These are phyloP conservation scores for Elegia similella DNA, from an alignment of 2,888 invertebrate species.

Conservation along the genomic window DNA sequence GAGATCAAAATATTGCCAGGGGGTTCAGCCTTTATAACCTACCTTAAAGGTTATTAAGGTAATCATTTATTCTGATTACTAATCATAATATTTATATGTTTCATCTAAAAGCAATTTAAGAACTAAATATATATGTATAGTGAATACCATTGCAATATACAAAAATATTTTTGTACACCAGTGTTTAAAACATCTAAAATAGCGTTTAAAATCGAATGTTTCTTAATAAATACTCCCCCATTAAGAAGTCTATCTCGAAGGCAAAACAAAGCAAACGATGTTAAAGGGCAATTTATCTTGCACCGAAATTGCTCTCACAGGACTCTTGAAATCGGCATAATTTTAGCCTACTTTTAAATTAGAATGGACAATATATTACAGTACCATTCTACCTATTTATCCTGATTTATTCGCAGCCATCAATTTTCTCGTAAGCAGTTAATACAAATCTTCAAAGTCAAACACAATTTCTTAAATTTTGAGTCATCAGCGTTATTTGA, in stretches of 20 bases:
- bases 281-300: slow-evolving; percentile 7
- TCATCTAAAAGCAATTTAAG: too few species aligned
- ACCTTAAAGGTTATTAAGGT: too few species aligned
- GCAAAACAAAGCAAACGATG: slow-evolving; percentile 3
- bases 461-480: neutral
- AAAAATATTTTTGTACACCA: too few species aligned
- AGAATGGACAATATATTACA: slow-evolving; percentile 8
- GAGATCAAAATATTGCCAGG: too few species aligned
- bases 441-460: neutral
- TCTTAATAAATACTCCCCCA: neutral
- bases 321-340: slow-evolving; percentile 12
- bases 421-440: neutral
- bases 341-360: slow-evolving; percentile 9
- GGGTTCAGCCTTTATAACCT: too few species aligned
- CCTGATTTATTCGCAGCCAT: neutral
- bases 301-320: slow-evolving; percentile 6
- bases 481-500: too few species aligned
- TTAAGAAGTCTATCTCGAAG: neutral
- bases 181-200: too few species aligned
- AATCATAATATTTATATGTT: too few species aligned
- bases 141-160: too few species aligned
- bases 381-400: slow-evolving; percentile 2
- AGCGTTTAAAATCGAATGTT: neutral
- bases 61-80: too few species aligned
- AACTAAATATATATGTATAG: too few species aligned